phyloP scores from a whole-genome alignment of 2,113 vertebrate species.

The Petromus typicus region DNA sequence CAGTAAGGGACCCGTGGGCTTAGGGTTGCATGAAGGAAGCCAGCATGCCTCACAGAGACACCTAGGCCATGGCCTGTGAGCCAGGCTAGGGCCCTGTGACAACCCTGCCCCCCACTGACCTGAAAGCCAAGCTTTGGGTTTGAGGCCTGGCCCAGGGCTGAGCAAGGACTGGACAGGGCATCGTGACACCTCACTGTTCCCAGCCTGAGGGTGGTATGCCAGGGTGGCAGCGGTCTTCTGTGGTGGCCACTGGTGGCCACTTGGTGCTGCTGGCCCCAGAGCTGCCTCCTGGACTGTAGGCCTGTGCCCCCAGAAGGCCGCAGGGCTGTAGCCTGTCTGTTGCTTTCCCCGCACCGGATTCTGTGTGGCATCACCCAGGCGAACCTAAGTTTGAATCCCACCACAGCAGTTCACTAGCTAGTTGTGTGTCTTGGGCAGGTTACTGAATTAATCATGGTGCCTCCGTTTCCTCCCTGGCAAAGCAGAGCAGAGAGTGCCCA shows the following conservation, averaged over 20 bases:
- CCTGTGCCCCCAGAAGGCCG: neutral
- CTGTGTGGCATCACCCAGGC: neutral
- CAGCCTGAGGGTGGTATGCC: neutral
- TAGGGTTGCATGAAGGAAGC: too few species aligned
- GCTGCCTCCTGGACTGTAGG: neutral
- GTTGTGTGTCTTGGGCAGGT: neutral
- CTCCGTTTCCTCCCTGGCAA: neutral
- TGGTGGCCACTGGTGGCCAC: fast-evolving
- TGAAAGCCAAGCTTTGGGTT: neutral
- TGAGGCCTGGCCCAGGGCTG: neutral
- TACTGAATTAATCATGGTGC: neutral
- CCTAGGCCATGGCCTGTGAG: neutral
- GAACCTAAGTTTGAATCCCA: conserved; percentile 10
- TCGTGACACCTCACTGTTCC: neutral
- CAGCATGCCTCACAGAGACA: neutral
- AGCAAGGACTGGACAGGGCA: too few species aligned
- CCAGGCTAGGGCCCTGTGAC: neutral
- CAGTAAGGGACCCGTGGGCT: neutral
- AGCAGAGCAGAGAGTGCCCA: neutral
- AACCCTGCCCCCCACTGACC: neutral
- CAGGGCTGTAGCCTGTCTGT: neutral
- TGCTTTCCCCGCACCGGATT: neutral
- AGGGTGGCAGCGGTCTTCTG: neutral
- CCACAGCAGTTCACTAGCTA: neutral
- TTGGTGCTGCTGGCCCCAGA: neutral